Percentiles rank a stretch among this genome's conserved stretches.
Conservation (phyloP, 1,140 invertebrate genomes). For the Apis laboriosa region DNA sequence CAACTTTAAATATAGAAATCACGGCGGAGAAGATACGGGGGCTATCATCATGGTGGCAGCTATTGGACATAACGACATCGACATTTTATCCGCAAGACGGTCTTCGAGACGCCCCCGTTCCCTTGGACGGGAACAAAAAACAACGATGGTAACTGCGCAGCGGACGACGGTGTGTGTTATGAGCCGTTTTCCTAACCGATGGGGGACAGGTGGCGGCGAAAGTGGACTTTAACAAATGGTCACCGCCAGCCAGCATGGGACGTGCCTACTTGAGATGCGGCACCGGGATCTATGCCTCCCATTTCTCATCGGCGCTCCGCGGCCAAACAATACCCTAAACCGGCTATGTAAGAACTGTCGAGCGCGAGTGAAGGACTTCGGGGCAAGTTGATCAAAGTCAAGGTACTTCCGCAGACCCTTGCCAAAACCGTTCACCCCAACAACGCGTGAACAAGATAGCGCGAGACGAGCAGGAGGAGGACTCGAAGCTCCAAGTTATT, state of each 20-base stretch:
- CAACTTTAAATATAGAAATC: slow-evolving; percentile 34
- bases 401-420: slow-evolving; percentile 41
- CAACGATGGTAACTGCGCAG: slow-evolving; percentile 33
- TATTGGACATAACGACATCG: slow-evolving; percentile 45
- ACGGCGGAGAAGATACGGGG: slow-evolving; percentile 16
- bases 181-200: slow-evolving; percentile 58
- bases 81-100: slow-evolving; percentile 47
- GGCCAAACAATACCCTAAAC: slow-evolving; percentile 71
- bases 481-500: neutral
- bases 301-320: slow-evolving; percentile 73
- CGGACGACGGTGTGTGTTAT: slow-evolving; percentile 44
- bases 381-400: slow-evolving; percentile 74
- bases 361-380: slow-evolving; percentile 51
- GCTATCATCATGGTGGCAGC: slow-evolving; percentile 20
- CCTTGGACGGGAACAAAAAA: slow-evolving; percentile 34
- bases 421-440: slow-evolving; percentile 43
- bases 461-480: neutral
- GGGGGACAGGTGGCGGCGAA: slow-evolving; percentile 60
- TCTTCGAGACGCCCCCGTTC: slow-evolving; percentile 32
- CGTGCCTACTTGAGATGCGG: slow-evolving; percentile 71
- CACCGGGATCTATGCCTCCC: slow-evolving; percentile 72
- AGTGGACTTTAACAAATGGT: slow-evolving; percentile 74
- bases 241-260: slow-evolving; percentile 60
- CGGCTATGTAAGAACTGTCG: slow-evolving; percentile 62
- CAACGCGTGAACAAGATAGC: slow-evolving; percentile 26